A percentile compares a stretch with the other conserved stretches of the same genome.
These are phyloP conservation scores for Pandion haliaetus DNA, from an alignment of 2,113 vertebrate genomes.

Conservation along the genomic window DNA sequence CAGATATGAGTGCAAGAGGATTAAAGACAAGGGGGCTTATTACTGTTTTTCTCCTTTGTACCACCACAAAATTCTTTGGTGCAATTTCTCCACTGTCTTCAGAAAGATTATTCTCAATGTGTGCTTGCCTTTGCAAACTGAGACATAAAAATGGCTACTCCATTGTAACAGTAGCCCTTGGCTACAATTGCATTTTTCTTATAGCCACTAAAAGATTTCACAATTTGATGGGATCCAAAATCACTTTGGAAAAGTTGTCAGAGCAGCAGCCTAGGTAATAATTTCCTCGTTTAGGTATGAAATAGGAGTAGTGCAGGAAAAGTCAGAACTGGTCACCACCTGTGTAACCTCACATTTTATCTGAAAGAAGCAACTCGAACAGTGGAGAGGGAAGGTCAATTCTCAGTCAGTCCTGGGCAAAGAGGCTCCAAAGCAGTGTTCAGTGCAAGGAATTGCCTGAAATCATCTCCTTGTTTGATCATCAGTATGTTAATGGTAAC, in stretches of 20 bases:
- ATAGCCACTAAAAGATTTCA: not conserved
- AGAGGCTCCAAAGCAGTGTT: not conserved
- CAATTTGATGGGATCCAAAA: not conserved
- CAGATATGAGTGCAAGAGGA: not conserved
- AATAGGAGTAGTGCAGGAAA: not conserved
- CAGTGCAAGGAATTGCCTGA: not conserved
- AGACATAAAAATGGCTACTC: not conserved
- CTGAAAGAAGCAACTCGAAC: not conserved
- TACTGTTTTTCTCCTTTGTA: not conserved
- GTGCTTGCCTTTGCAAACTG: not conserved
- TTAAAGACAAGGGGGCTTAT: not conserved
- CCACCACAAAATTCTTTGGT: not conserved
- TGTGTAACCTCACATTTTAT: not conserved
- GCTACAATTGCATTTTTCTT: not conserved
- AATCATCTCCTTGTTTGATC: not conserved
- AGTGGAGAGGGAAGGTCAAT: not conserved
- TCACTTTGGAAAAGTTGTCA: not conserved
- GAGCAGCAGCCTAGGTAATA: not conserved
- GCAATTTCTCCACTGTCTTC: not conserved
- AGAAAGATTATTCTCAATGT: not conserved
- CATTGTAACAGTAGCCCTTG: not conserved
- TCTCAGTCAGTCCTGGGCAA: not conserved
- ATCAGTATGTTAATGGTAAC: not conserved
- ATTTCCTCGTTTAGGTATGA: not conserved
- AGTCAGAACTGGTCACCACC: not conserved